phyloP scores from a whole-genome alignment of 2,113 vertebrate species.

The Peromyscus polionotus region DNA sequence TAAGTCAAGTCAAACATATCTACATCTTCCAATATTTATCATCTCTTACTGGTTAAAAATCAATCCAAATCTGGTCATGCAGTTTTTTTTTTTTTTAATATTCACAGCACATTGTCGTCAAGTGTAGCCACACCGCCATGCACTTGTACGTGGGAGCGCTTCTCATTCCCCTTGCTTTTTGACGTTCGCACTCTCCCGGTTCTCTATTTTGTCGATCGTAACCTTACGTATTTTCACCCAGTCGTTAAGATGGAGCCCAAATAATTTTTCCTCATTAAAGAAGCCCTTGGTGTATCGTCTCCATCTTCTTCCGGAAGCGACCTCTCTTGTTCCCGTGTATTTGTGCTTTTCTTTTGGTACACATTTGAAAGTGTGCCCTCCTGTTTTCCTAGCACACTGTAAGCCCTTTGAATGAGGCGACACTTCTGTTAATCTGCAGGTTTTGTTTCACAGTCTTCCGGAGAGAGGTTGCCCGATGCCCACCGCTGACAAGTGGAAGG shows the following conservation, averaged over 20 bases:
- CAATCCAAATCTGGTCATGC: background rate
- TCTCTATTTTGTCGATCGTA: background rate
- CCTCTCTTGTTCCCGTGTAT: conserved; percentile 9
- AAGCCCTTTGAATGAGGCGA: background rate
- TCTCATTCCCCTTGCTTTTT: background rate
- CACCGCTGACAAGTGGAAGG: background rate
- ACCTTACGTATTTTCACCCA: background rate
- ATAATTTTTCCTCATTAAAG: background rate
- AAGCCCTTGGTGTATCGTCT: background rate
- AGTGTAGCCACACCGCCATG: background rate
- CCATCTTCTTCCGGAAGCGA: background rate
- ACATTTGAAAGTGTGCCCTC: background rate
- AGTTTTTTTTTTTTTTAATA: background rate
- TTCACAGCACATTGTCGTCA: background rate
- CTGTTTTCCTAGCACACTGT: background rate
- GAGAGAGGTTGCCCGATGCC: background rate
- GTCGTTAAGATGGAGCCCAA: background rate
- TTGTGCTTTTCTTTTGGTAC: background rate
- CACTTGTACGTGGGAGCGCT: background rate
- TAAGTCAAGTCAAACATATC: background rate
- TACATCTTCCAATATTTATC: background rate
- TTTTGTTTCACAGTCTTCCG: background rate
- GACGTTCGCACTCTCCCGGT: background rate
- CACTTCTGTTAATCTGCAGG: background rate
- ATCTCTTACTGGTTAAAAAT: background rate